Base-by-base conservation (phyloP, 2,888 invertebrate genomes). In the Panopea generosa region DNA sequence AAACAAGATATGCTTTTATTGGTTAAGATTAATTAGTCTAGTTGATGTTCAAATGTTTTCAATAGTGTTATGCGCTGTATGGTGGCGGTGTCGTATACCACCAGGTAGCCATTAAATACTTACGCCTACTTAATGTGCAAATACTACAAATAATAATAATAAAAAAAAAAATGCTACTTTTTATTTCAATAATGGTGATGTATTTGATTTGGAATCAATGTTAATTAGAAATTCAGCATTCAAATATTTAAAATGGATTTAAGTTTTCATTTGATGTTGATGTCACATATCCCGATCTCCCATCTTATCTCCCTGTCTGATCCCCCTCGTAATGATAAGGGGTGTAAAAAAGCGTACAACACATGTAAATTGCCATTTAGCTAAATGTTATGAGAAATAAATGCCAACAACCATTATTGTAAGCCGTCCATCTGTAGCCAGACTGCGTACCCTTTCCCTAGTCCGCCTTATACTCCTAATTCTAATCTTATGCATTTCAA, bases 351-450 rank as follows among this genome's bases (percentile, higher is more conserved):
- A 33, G 45, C 38, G n/a, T 22, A 16, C 50, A 60, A 61, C 53
- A 72, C 72, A 74, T 83, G 72, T 80, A 79, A 78, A 78, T 77
- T 80, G 78, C 84, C 82, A 81, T 84, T 84, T 72, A 69, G 62
- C 20, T 67, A 57, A 75, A 77, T 72, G 63, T 69, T 69, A 69
- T 45, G 68, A 55, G 60, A 69, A 69, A 69, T 55, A 55, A 69
- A 60, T 53, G 27, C 61, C 53, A 43, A 53, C 43, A 59, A 69
- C 59, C 68, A 29, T 60, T 55, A 55, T 52, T 53, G 33, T 60
- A 45, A 61, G 61, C 55, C 40, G 9, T 29, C 27, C 14, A 18
- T 20, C 22, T 69, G 61, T 47, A 59, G n/a, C 2, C 2, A 29
- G 60, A 38, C 40, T 69, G 60, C 59, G 59, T 45, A 38, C 40